phyloP scores from a whole-genome alignment of 2,888 invertebrate species.

The Caenorhabditis sinica region DNA sequence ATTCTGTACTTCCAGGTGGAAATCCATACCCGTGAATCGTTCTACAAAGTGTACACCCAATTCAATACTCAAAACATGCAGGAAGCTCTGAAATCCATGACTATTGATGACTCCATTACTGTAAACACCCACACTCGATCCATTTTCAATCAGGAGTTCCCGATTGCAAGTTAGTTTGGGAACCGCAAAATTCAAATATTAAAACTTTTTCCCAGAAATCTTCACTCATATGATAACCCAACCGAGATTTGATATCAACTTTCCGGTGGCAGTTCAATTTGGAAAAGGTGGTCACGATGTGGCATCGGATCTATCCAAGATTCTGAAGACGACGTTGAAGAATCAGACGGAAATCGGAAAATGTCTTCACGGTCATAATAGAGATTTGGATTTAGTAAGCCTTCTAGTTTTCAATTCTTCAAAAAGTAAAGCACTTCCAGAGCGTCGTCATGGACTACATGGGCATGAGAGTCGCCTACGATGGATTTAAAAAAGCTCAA shows the following conservation, averaged over 20 bases:
- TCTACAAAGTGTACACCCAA: constrained; percentile 2
- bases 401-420: background rate
- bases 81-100: background rate
- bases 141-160: background rate
- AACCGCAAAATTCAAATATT: background rate
- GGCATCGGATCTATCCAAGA: constrained; percentile 1
- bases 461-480: constrained; percentile 17
- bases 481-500: background rate
- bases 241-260: constrained; percentile 9
- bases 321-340: constrained; percentile 1
- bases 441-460: constrained; percentile 6
- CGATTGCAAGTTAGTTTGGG: background rate
- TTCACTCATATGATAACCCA: constrained; percentile 6
- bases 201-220: constrained; percentile 13
- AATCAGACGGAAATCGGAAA: background rate
- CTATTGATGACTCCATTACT: background rate
- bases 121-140: background rate
- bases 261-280: constrained; percentile 14
- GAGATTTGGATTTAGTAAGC: background rate
- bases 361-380: background rate
- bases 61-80: background rate
- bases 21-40: background rate
- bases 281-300: constrained; percentile 17
- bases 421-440: constrained; percentile 6
- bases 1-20: background rate